A percentile compares a stretch with the other conserved stretches of the same genome.
phyloP scores from a whole-genome alignment of 2,888 invertebrate species.

The Apeira syringaria region DNA sequence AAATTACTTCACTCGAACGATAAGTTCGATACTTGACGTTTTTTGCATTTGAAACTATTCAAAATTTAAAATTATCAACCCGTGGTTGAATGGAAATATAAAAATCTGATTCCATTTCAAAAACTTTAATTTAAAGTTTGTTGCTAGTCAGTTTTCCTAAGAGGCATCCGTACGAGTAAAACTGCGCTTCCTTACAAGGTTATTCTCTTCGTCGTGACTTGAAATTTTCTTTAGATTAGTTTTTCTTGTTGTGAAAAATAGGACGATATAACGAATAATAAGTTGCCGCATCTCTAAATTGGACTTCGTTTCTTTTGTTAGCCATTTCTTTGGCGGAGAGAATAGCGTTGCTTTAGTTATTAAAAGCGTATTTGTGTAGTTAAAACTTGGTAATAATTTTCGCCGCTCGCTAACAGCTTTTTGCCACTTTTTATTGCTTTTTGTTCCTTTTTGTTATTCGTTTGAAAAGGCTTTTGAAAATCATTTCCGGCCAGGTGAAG shows the following conservation, averaged over 20 bases:
- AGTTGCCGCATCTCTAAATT: constrained; percentile 74
- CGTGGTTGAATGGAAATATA: constrained; percentile 44
- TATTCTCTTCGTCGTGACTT: constrained; percentile 77
- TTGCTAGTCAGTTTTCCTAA: constrained; percentile 64
- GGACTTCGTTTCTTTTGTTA: constrained; percentile 62
- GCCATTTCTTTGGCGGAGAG: constrained; percentile 50
- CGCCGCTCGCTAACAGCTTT: constrained; percentile 34
- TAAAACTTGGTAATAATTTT: constrained; percentile 54
- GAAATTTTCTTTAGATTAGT: constrained; percentile 83
- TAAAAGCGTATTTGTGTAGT: constrained; percentile 52
- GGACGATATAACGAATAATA: constrained; percentile 74
- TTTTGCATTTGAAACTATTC: constrained; percentile 44
- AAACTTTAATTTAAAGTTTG: constrained; percentile 80
- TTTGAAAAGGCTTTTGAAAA: constrained; percentile 22
- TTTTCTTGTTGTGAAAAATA: constrained; percentile 81
- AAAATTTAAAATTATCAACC: constrained; percentile 54
- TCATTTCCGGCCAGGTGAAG: constrained; percentile 31
- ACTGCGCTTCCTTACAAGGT: constrained; percentile 80
- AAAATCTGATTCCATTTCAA: constrained; percentile 63
- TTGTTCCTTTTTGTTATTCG: constrained; percentile 8
- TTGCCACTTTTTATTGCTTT: constrained; percentile 14
- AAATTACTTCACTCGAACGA: not conserved
- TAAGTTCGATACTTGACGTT: constrained; percentile 31
- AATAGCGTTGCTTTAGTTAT: constrained; percentile 54
- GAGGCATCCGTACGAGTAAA: constrained; percentile 70